phyloP scores from a whole-genome alignment of 2,888 invertebrate genomes.

The Listrodromus nycthemerus region DNA sequence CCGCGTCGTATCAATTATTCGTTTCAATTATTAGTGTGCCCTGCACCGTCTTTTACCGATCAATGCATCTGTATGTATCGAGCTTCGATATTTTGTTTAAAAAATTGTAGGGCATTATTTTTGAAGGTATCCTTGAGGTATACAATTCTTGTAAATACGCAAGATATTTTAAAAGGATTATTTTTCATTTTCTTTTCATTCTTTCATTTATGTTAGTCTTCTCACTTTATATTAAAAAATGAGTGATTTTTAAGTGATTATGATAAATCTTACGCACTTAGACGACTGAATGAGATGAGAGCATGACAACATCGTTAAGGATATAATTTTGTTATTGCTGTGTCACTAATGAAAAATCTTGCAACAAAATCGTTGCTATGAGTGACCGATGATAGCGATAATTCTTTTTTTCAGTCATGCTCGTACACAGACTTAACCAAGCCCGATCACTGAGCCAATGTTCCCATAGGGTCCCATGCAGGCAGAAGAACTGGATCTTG shows the following conservation, averaged over 20 bases:
- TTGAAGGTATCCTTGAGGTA: slow-evolving; percentile 12
- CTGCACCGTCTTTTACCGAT: slow-evolving; percentile 23
- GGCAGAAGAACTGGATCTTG: slow-evolving; percentile 92
- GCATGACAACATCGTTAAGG: slow-evolving; percentile 33
- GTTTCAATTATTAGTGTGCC: background rate
- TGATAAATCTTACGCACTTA: slow-evolving; percentile 30
- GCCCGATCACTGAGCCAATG: slow-evolving; percentile 87
- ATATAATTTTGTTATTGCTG: slow-evolving; percentile 53
- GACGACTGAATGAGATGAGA: slow-evolving; percentile 42
- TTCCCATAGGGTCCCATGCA: slow-evolving; percentile 98
- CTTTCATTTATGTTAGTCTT: slow-evolving; percentile 23
- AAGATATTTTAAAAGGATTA: background rate
- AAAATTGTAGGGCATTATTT: slow-evolving; percentile 55
- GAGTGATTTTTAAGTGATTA: slow-evolving; percentile 26
- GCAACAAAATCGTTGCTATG: slow-evolving; percentile 30
- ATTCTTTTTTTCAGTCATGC: background rate
- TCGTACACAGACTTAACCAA: background rate
- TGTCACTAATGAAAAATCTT: slow-evolving; percentile 41
- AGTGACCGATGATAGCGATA: background rate
- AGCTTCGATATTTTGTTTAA: slow-evolving; percentile 22
- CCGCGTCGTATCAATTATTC: background rate
- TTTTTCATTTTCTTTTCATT: background rate
- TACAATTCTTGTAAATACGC: slow-evolving; percentile 26
- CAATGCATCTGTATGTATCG: slow-evolving; percentile 12
- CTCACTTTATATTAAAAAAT: slow-evolving; percentile 29